Conservation (phyloP, 2,797 vertebrate species). For the Acestrorhynchus altus region DNA sequence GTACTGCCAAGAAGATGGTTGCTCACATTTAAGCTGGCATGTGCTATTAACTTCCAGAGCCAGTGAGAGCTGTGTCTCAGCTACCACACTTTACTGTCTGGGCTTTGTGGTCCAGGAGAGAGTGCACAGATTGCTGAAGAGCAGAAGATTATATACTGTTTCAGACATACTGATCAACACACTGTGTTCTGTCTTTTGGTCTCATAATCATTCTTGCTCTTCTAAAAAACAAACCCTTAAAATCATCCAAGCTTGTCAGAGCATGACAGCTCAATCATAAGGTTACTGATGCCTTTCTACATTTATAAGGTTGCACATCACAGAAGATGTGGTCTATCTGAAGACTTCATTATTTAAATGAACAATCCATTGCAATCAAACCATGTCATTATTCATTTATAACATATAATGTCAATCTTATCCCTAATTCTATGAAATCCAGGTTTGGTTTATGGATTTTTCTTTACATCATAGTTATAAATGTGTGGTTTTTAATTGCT, state of each 20-base stretch:
- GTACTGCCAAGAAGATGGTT: not conserved
- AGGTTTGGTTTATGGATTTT: no score
- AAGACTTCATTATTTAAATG: no score
- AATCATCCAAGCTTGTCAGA: constrained; percentile 1
- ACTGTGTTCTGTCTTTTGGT: not conserved
- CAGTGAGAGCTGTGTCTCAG: constrained; percentile 7
- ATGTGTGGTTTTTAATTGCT: no score
- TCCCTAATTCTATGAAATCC: no score
- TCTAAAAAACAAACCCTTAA: not conserved
- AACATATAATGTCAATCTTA: no score
- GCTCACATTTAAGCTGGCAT: constrained; percentile 12
- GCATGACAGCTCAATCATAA: not conserved
- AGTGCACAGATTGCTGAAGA: constrained; percentile 11
- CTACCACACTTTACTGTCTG: not conserved
- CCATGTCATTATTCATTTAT: no score
- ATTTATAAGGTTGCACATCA: not conserved
- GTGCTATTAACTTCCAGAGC: not conserved
- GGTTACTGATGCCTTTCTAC: not conserved
- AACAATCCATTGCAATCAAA: no score
- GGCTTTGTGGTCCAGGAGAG: not conserved
- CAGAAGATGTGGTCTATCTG: no score
- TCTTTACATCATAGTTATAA: no score
- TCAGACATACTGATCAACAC: not conserved
- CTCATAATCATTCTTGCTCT: not conserved
- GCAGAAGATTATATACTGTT: not conserved